A percentile compares a stretch with the other conserved stretches of the same genome.
phyloP scores from a whole-genome alignment of 2,113 vertebrate genomes.

The Shinisaurus crocodilurus region DNA sequence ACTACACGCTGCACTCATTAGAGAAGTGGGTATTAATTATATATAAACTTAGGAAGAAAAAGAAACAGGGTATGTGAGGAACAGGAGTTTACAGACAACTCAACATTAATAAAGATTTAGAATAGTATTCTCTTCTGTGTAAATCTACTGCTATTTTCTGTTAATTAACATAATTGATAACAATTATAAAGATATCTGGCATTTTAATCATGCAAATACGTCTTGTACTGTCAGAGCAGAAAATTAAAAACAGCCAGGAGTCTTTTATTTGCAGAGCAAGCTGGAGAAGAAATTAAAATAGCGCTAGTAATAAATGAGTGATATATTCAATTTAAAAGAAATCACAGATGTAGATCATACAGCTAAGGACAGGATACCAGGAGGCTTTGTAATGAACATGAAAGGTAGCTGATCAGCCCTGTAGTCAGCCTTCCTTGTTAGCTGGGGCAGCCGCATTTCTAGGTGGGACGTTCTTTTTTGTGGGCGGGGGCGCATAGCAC shows the following conservation, averaged over 20 bases:
- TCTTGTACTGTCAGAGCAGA: conserved; percentile 72
- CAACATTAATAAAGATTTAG: conserved; percentile 64
- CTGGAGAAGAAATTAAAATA: conserved; percentile 73
- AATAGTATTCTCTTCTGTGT: conserved; percentile 46
- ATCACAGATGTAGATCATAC: conserved; percentile 42
- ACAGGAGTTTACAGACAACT: conserved; percentile 43
- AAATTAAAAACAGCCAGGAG: conserved; percentile 75
- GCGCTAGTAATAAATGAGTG: conserved; percentile 58
- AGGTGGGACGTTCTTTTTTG: no score
- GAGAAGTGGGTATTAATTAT: conserved; percentile 54
- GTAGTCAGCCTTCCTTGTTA: no score
- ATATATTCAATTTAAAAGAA: conserved; percentile 56
- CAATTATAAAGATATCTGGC: conserved; percentile 71
- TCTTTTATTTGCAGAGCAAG: conserved; percentile 70
- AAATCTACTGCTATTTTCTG: conserved; percentile 67
- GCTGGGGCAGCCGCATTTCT: no score
- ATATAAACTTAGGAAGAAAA: conserved; percentile 47
- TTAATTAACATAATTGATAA: conserved; percentile 83
- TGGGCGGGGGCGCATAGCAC: no score
- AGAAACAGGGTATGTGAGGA: conserved; percentile 35
- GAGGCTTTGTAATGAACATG: conserved; percentile 7
- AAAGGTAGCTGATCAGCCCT: background rate
- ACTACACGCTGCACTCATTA: conserved; percentile 20
- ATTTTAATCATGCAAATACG: conserved; percentile 78
- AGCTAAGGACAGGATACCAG: conserved; percentile 14